Conservation (phyloP, 1,140 invertebrate genomes). For the Halotydeus destructor region DNA sequence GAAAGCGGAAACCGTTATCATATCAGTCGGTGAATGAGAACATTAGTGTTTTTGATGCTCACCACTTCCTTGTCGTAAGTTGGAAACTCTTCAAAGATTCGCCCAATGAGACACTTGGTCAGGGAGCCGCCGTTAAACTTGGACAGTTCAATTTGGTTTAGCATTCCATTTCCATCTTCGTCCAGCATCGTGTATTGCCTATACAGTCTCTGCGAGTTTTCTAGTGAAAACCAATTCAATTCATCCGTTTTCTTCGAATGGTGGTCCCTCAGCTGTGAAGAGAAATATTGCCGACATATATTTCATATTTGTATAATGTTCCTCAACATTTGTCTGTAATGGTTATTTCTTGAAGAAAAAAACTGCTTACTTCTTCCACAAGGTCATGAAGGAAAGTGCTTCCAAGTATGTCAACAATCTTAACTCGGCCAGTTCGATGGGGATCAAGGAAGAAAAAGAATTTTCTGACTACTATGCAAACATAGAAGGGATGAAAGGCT, state of each 20-base stretch:
- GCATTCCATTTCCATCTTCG: constrained; percentile 83
- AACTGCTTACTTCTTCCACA: constrained; percentile 58
- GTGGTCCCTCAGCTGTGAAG: constrained; percentile 50
- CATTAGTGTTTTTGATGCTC: too few species aligned
- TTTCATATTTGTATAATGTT: too few species aligned
- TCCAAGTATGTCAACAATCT: constrained; percentile 72
- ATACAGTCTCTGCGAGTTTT: constrained; percentile 69
- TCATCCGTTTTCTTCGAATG: constrained; percentile 62
- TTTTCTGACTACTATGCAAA: constrained; percentile 80
- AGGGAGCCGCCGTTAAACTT: constrained; percentile 60
- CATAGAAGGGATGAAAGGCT: constrained; percentile 86
- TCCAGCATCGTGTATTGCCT: constrained; percentile 83
- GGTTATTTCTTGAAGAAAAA: too few species aligned
- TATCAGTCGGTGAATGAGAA: constrained; percentile 1
- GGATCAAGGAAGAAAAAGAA: constrained; percentile 91
- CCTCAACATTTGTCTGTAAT: too few species aligned
- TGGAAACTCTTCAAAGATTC: constrained; percentile 82
- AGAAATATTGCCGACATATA: too few species aligned
- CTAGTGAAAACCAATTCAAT: constrained; percentile 83
- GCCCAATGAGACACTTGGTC: constrained; percentile 72
- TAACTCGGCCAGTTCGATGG: constrained; percentile 57
- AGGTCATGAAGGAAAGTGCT: constrained; percentile 81
- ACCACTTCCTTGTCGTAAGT: constrained; percentile 87
- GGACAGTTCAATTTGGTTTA: constrained; percentile 65
- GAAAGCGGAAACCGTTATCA: not conserved